phyloP scores from a whole-genome alignment of 1,140 invertebrate genomes.

The Himalopsyche phryganea region DNA sequence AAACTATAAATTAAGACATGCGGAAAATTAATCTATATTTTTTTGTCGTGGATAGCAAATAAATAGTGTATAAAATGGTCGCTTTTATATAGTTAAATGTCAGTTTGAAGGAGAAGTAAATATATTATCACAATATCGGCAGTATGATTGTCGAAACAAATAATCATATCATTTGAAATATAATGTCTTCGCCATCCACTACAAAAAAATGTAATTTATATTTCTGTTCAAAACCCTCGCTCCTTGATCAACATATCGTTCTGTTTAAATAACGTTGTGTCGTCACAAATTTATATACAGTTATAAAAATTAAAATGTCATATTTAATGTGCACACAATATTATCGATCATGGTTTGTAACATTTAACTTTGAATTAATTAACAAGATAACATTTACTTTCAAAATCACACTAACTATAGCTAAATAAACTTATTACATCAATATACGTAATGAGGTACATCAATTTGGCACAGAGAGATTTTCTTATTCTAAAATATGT shows the following conservation, averaged over 20 bases:
- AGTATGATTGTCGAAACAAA: conserved; percentile 29
- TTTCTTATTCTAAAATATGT: conserved; percentile 36
- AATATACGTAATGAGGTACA: conserved; percentile 54
- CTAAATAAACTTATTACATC: conserved; percentile 49
- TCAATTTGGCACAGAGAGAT: conserved; percentile 58
- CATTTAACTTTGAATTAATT: conserved; percentile 32
- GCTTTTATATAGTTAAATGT: too few relatives aligned
- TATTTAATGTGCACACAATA: conserved; percentile 20
- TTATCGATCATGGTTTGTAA: conserved; percentile 22
- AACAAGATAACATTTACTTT: conserved; percentile 33
- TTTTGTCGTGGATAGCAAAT: not conserved
- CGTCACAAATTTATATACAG: conserved; percentile 30
- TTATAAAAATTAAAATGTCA: conserved; percentile 35
- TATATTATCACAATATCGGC: conserved; percentile 24
- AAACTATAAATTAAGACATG: too few relatives aligned
- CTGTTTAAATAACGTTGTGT: not conserved
- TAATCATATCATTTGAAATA: not conserved
- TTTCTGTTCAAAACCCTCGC: too few relatives aligned
- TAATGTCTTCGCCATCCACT: not conserved
- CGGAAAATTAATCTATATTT: too few relatives aligned
- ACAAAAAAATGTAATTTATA: not conserved
- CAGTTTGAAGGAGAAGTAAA: not conserved
- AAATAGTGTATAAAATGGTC: too few relatives aligned
- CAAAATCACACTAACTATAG: conserved; percentile 37
- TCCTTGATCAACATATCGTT: conserved; percentile 6